Percentiles rank a stretch among this genome's conserved stretches.
Evolutionary conservation across 1,140 invertebrate species (phyloP).

Genomic region (Oncopodura yosiiana): DNA sequence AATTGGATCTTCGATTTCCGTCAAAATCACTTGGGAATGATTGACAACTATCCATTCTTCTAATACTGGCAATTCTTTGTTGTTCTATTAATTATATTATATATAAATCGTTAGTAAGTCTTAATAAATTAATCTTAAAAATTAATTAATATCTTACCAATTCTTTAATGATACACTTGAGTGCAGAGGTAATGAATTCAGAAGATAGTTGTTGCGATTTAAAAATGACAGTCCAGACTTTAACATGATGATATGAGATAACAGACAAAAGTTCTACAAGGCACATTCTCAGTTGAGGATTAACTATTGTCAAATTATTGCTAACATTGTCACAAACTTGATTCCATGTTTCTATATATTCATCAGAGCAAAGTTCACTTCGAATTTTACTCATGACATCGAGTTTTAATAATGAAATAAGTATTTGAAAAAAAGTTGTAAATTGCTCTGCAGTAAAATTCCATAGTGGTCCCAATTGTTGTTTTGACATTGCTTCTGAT

Average conservation of each 20-base stretch:
- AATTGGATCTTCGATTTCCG: constrained; percentile 3
- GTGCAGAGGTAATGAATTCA: neutral
- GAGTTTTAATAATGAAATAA: neutral
- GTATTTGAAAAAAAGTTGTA: neutral
- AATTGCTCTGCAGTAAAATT: neutral
- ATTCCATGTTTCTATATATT: neutral
- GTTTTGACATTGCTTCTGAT: neutral
- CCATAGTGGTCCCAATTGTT: neutral
- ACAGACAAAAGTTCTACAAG: constrained; percentile 9
- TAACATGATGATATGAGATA: constrained; percentile 1
- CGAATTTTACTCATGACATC: neutral
- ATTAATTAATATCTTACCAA: constrained; percentile 8
- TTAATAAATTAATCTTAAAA: too few species aligned
- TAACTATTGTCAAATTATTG: neutral
- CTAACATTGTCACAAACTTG: neutral
- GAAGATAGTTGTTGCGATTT: too few species aligned
- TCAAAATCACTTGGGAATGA: constrained; percentile 6
- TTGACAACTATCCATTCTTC: constrained; percentile 26
- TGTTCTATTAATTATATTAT: constrained; percentile 13
- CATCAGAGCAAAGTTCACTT: constrained; percentile 3
- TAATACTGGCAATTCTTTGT: constrained; percentile 8
- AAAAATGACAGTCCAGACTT: constrained; percentile 1
- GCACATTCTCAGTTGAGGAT: neutral
- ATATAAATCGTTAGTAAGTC: too few species aligned
- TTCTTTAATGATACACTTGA: neutral